These are phyloP conservation scores for Papilio elwesi DNA, from an alignment of 2,888 invertebrate species.

Conservation along the genomic window DNA sequence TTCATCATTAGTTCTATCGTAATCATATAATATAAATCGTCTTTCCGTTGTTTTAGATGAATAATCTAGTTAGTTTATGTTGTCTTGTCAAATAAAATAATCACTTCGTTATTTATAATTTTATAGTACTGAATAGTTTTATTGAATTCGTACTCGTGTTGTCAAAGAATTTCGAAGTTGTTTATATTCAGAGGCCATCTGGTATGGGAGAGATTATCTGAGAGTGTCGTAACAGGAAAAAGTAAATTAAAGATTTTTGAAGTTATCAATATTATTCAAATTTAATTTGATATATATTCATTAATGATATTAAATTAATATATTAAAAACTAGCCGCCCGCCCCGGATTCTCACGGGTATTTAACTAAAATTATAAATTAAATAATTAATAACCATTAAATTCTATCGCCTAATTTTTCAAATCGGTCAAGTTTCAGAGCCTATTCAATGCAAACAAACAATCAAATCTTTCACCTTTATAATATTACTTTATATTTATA, in stretches of 20 bases:
- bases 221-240: conserved; percentile 6
- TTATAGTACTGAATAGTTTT: conserved; percentile 12
- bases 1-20: neutral
- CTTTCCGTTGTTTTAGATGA: neutral
- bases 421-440: too few relatives aligned
- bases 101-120: too few relatives aligned
- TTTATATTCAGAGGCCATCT: conserved; percentile 28
- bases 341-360: too few relatives aligned
- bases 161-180: conserved; percentile 8
- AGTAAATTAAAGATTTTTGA: conserved; percentile 20
- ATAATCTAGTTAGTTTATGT: neutral
- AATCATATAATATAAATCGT: neutral
- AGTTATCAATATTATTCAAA: conserved; percentile 4
- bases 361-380: too few relatives aligned
- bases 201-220: neutral
- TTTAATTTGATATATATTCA: neutral
- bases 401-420: too few relatives aligned
- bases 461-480: too few relatives aligned
- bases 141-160: conserved; percentile 16
- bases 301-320: neutral
- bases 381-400: too few relatives aligned
- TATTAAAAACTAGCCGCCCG: neutral
- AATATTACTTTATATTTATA: too few relatives aligned
- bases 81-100: neutral
- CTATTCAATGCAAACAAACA: too few relatives aligned